phyloP scores from a whole-genome alignment of 2,113 vertebrate genomes.

The Ancistrus triradiatus region DNA sequence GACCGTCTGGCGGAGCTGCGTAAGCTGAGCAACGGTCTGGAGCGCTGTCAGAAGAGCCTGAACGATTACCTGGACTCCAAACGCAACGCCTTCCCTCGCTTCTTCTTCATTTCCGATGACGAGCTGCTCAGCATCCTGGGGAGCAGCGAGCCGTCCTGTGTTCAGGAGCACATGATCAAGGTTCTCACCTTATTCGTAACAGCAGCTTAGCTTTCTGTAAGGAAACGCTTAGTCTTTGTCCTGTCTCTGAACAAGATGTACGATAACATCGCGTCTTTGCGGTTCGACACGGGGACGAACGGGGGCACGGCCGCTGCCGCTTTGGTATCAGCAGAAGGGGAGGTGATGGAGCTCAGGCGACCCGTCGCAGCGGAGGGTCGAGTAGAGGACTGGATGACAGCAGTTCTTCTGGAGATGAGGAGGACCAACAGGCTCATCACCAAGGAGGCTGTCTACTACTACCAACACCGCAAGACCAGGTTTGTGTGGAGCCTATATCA shows the following conservation, averaged over 20 bases:
- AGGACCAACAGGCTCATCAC: conserved; percentile 86
- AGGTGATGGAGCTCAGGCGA: conserved; percentile 82
- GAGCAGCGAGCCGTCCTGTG: conserved; percentile 80
- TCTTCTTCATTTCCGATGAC: conserved; percentile 97
- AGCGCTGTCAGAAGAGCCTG: conserved; percentile 92
- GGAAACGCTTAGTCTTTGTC: no score
- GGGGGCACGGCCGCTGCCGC: conserved; percentile 75
- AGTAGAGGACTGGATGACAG: conserved; percentile 94
- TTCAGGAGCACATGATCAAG: conserved; percentile 98
- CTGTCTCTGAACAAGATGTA: no score
- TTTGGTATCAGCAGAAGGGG: conserved; percentile 89
- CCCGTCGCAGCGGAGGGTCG: conserved; percentile 75
- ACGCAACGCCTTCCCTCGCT: conserved; percentile 88
- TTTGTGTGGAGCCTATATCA: no score
- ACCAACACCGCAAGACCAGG: conserved; percentile 83
- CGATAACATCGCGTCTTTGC: conserved; percentile 85
- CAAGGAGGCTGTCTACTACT: conserved; percentile 91
- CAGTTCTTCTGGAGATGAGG: conserved; percentile 83
- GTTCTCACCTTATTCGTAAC: no score
- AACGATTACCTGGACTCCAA: conserved; percentile 94
- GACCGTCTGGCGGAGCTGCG: conserved; percentile 80
- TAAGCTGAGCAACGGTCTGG: conserved; percentile 77
- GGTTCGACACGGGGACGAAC: conserved; percentile 68
- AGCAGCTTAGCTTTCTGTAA: no score
- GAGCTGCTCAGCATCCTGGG: conserved; percentile 95